These are phyloP conservation scores for Nothobranchius kuhntae DNA, from an alignment of 2,113 vertebrate species.

Conservation along the genomic window DNA sequence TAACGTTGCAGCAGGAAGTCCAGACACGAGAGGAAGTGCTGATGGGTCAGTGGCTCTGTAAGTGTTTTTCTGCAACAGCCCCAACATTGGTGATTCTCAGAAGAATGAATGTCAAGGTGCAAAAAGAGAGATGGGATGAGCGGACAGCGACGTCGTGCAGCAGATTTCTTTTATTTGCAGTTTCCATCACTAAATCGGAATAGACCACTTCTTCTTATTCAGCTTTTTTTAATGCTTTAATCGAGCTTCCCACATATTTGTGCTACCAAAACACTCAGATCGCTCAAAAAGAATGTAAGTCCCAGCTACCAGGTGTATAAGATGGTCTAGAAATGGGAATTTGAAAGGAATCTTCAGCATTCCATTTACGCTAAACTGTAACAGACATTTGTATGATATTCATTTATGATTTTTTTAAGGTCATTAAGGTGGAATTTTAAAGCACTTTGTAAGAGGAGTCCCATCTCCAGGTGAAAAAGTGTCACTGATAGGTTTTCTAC, in stretches of 20 bases:
- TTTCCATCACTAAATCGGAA: conserved; percentile 41
- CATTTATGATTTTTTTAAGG: conserved; percentile 61
- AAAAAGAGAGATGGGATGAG: conserved; percentile 30
- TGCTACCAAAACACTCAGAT: conserved; percentile 63
- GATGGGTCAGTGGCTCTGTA: conserved; percentile 9
- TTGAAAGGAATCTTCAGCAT: conserved; percentile 33
- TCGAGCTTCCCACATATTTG: conserved; percentile 67
- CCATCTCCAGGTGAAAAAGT: conserved; percentile 42
- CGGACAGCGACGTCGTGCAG: conserved; percentile 38
- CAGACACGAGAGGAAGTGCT: conserved; percentile 24
- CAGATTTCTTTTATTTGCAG: conserved; percentile 19
- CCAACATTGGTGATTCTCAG: conserved; percentile 22
- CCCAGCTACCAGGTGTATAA: conserved; percentile 67
- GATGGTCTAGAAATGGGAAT: conserved; percentile 34
- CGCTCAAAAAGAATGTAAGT: conserved; percentile 76
- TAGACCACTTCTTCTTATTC: conserved; percentile 22
- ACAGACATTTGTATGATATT: conserved; percentile 61
- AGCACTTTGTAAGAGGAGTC: conserved; percentile 38
- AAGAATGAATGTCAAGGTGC: conserved; percentile 34
- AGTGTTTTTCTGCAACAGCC: conserved; percentile 15
- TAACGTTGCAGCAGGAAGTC: conserved; percentile 22
- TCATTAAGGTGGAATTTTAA: conserved; percentile 72
- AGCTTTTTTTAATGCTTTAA: conserved; percentile 60
- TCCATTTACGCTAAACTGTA: conserved; percentile 30
- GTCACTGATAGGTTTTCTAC: not conserved